phyloP scores from a whole-genome alignment of 2,113 vertebrate genomes.

The Aptenodytes patagonicus region DNA sequence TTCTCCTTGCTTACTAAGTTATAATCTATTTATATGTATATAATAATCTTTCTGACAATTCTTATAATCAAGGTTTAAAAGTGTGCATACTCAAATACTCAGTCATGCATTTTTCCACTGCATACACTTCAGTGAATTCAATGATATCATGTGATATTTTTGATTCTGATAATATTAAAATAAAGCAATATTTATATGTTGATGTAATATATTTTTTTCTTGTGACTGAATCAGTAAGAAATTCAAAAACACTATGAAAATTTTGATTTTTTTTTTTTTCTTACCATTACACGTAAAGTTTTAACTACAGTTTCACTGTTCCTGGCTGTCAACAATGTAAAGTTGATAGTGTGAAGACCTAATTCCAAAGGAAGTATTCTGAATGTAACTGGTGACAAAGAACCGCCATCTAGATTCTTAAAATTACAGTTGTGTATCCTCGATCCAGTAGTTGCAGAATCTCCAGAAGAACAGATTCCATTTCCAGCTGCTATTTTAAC shows the following conservation, averaged over 20 bases:
- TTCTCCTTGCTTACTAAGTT: not conserved
- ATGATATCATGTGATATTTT: not conserved
- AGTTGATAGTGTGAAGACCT: constrained; percentile 83
- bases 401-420: constrained; percentile 25
- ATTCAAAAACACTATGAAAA: not conserved
- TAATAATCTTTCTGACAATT: not conserved
- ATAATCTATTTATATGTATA: too few relatives aligned
- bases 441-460: not conserved
- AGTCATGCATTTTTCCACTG: not conserved
- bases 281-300: constrained; percentile 88
- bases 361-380: constrained; percentile 83
- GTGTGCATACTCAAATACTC: not conserved
- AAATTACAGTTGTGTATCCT: not conserved
- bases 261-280: not conserved
- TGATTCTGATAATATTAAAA: not conserved
- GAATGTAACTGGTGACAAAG: constrained; percentile 70
- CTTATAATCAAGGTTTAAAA: not conserved
- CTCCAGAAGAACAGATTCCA: constrained; percentile 79
- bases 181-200: not conserved
- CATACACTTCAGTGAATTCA: not conserved
- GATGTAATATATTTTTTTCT: not conserved
- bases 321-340: constrained; percentile 68
- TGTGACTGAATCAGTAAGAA: not conserved
- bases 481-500: constrained; percentile 74
- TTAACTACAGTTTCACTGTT: constrained; percentile 77